Base-by-base conservation (phyloP, 2,797 vertebrate genomes). In the Anableps anableps region DNA sequence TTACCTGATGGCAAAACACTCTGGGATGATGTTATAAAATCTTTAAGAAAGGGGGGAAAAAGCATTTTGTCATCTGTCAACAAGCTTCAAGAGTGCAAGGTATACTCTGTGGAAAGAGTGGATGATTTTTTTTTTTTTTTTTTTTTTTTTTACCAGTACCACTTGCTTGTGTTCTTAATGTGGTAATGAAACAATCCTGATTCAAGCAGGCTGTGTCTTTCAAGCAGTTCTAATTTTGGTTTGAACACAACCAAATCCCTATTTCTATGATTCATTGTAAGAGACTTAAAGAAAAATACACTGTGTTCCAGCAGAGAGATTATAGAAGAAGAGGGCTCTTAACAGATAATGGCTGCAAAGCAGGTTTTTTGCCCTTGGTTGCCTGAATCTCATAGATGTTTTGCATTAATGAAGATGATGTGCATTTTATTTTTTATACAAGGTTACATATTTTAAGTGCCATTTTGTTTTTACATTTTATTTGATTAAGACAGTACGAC, bases 151-250 rank as follows among this genome's bases (percentile, higher is more conserved):
- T 50, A 34, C 34, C 21, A 66, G 4, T 11, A 14, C 19, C 47
- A 8, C n/a, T 47, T 36, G 45, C 17, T 50, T 72, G n/a, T 31
- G n/a, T 74, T 13, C 72, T 21, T 38, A 53, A 51, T 26, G 10
- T 38, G 34, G 3, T 5, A 13, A 41, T 74, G 21, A 53, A 17
- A 74, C 23, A 36, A 36, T 38, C 36, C 50, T 53, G 5, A 38
- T 36, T 55, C 23, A 74, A 29, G 36, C 2, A 58, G 70, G 36
- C 4, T 75, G 34, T 31, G 26, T 29, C n/a, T 75, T 43, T 29
- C 10, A 58, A 6, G 48, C 50, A 74, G 72, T 16, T 73, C 72
- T 50, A 73, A 36, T 51, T 73, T 50, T 36, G 29, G 47, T 71
- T 4, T 9, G n/a, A 21, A 16, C 23, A 23, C 26, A 75, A 58